Conservation (phyloP, 1,140 invertebrate genomes). For the Aleiodes sp. region DNA sequence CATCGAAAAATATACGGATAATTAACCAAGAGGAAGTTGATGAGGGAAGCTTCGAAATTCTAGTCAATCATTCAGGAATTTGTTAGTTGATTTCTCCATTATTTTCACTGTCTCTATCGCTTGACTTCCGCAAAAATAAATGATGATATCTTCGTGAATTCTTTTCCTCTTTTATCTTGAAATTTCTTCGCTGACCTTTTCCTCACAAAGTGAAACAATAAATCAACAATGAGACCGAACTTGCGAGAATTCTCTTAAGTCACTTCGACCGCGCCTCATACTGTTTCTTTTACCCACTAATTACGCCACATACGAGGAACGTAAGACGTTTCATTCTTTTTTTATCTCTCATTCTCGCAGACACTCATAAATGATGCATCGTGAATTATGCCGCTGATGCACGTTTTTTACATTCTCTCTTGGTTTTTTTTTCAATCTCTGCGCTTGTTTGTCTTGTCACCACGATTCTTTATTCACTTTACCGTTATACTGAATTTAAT, state of each 20-base stretch:
- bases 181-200: background rate
- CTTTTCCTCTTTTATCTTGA: background rate
- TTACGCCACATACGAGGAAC: conserved; percentile 24
- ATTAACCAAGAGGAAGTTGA: conserved; percentile 54
- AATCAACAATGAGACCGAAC: background rate
- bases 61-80: conserved; percentile 6
- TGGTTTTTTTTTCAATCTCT: background rate
- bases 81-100: conserved; percentile 15
- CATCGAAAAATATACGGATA: conserved; percentile 58
- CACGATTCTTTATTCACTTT: background rate
- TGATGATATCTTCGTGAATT: no score
- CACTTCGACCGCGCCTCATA: background rate
- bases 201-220: background rate
- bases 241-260: background rate
- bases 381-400: conserved; percentile 28
- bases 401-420: conserved; percentile 9
- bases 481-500: background rate
- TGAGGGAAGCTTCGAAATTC: conserved; percentile 40
- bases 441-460: background rate
- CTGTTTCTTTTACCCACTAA: conserved; percentile 25
- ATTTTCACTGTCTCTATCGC: no score
- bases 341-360: conserved; percentile 13
- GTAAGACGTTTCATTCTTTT: conserved; percentile 15
- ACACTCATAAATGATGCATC: conserved; percentile 34
- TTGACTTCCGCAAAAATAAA: no score